Conservation (phyloP, 2,797 vertebrate genomes). For the Dryobates pubescens region DNA sequence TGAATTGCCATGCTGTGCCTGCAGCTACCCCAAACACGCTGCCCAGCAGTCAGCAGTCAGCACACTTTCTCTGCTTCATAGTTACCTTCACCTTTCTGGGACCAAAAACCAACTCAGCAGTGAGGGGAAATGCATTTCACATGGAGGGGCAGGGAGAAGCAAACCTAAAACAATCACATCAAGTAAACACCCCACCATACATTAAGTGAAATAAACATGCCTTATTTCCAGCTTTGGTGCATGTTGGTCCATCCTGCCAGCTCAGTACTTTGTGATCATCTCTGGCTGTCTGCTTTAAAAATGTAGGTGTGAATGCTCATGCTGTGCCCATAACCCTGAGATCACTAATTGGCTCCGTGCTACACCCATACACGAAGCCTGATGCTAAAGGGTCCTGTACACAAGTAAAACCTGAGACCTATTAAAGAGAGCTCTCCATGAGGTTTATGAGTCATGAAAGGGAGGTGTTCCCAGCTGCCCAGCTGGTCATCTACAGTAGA, state of each 20-base stretch:
- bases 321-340: background rate
- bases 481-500: background rate
- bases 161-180: background rate
- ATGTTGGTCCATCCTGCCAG: background rate
- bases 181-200: background rate
- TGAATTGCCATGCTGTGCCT: background rate
- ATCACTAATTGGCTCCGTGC: background rate
- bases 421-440: background rate
- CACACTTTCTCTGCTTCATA: background rate
- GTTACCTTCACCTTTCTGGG: background rate
- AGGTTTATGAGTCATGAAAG: background rate
- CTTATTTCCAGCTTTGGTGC: background rate
- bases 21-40: background rate
- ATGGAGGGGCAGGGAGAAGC: background rate
- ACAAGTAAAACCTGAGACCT: conserved; percentile 10
- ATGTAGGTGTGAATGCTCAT: background rate
- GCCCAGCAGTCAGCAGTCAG: background rate
- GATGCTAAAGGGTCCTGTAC: background rate
- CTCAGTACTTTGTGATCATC: background rate
- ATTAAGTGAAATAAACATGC: background rate
- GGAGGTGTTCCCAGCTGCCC: fast-evolving
- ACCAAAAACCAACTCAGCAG: background rate
- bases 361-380: background rate
- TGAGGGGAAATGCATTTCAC: background rate
- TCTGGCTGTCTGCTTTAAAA: conserved; percentile 31